Conservation (phyloP, 2,113 vertebrate genomes). For the Microtus montanus region DNA sequence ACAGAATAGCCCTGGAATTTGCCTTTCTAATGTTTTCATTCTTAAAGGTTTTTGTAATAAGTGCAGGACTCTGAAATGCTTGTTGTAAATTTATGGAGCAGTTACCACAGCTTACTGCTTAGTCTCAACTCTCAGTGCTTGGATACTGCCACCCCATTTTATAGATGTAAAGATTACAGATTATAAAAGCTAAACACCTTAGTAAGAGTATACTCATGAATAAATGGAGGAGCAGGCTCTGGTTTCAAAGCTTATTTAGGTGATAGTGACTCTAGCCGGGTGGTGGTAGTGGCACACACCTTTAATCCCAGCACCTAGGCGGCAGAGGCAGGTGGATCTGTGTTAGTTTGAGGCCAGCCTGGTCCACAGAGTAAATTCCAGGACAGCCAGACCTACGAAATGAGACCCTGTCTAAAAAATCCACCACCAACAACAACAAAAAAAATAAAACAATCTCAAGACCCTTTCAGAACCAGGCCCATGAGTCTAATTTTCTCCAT, state of each 20-base stretch:
- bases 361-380: background rate
- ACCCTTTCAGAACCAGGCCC: background rate
- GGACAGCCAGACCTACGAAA: background rate
- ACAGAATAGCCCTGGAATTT: background rate
- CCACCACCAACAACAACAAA: background rate
- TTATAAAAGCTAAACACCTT: slow-evolving; percentile 34
- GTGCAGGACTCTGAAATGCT: background rate
- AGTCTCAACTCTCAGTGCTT: background rate
- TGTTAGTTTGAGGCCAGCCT: background rate
- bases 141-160: slow-evolving; percentile 19
- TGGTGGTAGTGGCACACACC: background rate
- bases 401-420: background rate
- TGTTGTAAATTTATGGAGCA: background rate
- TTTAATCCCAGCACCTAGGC: background rate
- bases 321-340: background rate
- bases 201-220: background rate
- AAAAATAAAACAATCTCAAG: background rate
- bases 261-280: background rate
- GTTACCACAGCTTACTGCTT: background rate
- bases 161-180: slow-evolving; percentile 6
- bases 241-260: slow-evolving; percentile 29
- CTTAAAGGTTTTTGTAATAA: slow-evolving; percentile 40
- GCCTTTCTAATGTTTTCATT: slow-evolving; percentile 26
- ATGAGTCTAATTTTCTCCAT: background rate
- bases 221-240: background rate